phyloP scores from a whole-genome alignment of 2,113 vertebrate genomes.

The Mirounga angustirostris region DNA sequence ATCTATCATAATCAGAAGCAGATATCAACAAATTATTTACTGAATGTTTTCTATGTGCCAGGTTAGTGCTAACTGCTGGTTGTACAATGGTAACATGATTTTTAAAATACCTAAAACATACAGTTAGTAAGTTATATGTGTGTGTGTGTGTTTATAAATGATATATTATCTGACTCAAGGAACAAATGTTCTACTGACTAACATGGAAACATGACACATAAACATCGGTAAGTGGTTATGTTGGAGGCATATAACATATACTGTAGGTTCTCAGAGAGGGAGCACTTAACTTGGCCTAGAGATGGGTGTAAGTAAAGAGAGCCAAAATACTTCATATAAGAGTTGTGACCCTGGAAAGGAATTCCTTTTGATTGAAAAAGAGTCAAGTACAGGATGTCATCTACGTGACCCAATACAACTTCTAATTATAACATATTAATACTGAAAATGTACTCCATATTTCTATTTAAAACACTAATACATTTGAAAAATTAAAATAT shows the following conservation, averaged over 20 bases:
- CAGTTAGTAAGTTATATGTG: background rate
- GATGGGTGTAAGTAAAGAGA: background rate
- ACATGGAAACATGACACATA: background rate
- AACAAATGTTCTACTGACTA: background rate
- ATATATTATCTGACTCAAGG: background rate
- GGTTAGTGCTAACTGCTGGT: background rate
- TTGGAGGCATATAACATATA: background rate
- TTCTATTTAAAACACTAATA: conserved; percentile 29
- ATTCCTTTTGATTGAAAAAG: background rate
- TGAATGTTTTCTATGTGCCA: background rate
- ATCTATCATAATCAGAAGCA: background rate
- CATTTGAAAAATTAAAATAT: conserved; percentile 39
- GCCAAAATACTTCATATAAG: background rate
- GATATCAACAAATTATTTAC: background rate
- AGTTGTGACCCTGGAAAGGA: background rate
- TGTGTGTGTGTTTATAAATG: background rate
- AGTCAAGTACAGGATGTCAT: background rate
- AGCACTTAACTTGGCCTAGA: background rate
- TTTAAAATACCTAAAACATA: background rate
- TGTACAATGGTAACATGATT: background rate
- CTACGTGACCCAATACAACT: background rate
- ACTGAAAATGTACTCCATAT: background rate
- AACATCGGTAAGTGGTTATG: background rate
- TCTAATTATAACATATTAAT: background rate
- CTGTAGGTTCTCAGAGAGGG: background rate